Conservation (phyloP, 2,888 invertebrate species). For the Chrysopilus asiliformis region DNA sequence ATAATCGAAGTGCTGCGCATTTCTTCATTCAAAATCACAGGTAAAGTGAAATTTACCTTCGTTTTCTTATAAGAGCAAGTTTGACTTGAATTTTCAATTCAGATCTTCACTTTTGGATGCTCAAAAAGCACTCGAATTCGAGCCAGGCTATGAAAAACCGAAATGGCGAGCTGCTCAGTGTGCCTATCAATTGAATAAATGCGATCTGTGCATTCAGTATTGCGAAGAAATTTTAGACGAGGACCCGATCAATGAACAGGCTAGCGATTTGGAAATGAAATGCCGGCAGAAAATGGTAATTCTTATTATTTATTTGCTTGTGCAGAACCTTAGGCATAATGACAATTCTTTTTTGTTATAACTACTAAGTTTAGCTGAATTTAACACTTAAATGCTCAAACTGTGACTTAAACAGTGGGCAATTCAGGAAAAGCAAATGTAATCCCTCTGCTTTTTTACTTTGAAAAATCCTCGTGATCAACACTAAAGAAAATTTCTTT, state of each 20-base stretch:
- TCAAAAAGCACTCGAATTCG: conserved; percentile 58
- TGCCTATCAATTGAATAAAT: conserved; percentile 50
- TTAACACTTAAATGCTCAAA: background rate
- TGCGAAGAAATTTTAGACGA: conserved; percentile 53
- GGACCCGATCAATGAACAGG: conserved; percentile 43
- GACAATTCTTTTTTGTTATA: background rate
- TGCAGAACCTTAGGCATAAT: background rate
- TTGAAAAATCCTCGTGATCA: too few relatives aligned
- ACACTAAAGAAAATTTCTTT: too few relatives aligned
- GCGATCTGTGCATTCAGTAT: conserved; percentile 54
- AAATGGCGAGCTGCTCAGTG: conserved; percentile 61
- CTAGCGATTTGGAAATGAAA: conserved; percentile 41
- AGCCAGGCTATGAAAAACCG: conserved; percentile 66
- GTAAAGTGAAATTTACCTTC: conserved; percentile 11
- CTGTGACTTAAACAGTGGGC: too few relatives aligned
- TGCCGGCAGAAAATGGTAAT: conserved; percentile 36
- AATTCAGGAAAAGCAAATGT: background rate
- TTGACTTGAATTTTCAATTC: conserved; percentile 20
- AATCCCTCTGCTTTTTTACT: conserved; percentile 30
- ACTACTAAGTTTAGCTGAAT: background rate
- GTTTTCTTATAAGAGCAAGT: conserved; percentile 1
- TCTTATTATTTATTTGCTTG: too few relatives aligned
- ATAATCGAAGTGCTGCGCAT: conserved; percentile 85
- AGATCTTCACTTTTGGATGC: conserved; percentile 66
- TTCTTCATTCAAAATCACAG: conserved; percentile 71